Conservation (phyloP, 1,140 invertebrate genomes). For the Panagrolaimus sp. region DNA sequence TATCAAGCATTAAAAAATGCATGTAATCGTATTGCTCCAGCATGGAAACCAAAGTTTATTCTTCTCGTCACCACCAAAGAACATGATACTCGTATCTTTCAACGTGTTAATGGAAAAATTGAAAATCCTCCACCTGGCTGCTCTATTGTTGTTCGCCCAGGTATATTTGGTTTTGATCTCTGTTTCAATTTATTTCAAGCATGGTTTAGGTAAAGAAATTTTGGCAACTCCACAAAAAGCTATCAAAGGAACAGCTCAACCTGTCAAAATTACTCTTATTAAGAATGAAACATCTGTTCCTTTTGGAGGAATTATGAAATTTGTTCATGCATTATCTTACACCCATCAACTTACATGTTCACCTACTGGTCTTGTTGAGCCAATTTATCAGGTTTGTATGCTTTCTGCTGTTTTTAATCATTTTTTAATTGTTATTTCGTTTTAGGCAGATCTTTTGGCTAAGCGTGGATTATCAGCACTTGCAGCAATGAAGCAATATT, state of each 20-base stretch:
- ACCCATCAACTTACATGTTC: background rate
- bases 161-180: too few relatives aligned
- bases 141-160: background rate
- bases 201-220: too few relatives aligned
- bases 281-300: background rate
- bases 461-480: background rate
- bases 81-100: background rate
- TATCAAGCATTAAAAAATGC: too few relatives aligned
- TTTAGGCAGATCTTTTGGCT: background rate
- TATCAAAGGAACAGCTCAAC: slow-evolving; percentile 6
- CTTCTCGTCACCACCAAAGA: background rate
- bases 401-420: too few relatives aligned
- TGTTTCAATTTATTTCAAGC: too few relatives aligned
- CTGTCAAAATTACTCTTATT: background rate
- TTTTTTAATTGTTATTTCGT: background rate
- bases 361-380: too few relatives aligned
- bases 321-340: background rate
- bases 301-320: background rate
- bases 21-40: background rate
- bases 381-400: background rate
- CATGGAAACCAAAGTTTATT: slow-evolving; percentile 1
- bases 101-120: background rate
- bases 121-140: background rate
- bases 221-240: background rate
- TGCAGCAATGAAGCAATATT: background rate